phyloP scores from a whole-genome alignment of 35 echinoderm and acorn worm species.

The Lytechinus pictus region DNA sequence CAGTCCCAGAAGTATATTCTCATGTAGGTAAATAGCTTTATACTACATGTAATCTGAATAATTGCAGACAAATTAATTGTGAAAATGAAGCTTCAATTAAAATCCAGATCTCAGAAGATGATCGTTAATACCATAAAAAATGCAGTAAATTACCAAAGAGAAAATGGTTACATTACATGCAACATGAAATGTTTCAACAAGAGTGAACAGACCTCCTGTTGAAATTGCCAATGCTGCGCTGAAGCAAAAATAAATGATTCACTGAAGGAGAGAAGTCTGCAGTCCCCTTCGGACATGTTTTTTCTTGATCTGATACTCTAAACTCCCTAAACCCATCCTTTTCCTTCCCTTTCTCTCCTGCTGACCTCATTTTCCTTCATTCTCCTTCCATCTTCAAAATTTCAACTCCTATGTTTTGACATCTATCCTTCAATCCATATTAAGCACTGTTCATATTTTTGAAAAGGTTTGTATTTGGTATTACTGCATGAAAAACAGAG shows the following conservation, averaged over 20 bases:
- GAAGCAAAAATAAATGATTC: slow-evolving; percentile 10
- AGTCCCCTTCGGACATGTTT: not conserved
- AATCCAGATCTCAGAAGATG: too few species aligned
- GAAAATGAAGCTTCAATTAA: too few species aligned
- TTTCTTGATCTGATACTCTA: not conserved
- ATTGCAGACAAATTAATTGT: too few species aligned
- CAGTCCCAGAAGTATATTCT: not conserved
- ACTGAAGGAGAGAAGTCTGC: not conserved
- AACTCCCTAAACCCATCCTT: not conserved
- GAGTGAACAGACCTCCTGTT: not conserved
- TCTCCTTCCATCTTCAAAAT: not conserved
- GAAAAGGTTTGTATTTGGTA: too few species aligned
- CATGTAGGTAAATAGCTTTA: too few species aligned
- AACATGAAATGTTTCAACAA: too few species aligned
- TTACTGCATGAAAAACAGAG: too few species aligned
- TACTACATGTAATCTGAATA: too few species aligned
- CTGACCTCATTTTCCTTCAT: not conserved
- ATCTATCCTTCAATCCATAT: not conserved
- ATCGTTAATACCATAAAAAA: too few species aligned
- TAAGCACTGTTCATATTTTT: too few species aligned
- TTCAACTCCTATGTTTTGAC: not conserved
- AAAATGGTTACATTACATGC: too few species aligned
- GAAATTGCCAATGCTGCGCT: not conserved
- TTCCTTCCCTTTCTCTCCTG: not conserved
- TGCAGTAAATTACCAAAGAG: too few species aligned